Conservation (phyloP, 2,888 invertebrate species). For the Lasiommata megera region DNA sequence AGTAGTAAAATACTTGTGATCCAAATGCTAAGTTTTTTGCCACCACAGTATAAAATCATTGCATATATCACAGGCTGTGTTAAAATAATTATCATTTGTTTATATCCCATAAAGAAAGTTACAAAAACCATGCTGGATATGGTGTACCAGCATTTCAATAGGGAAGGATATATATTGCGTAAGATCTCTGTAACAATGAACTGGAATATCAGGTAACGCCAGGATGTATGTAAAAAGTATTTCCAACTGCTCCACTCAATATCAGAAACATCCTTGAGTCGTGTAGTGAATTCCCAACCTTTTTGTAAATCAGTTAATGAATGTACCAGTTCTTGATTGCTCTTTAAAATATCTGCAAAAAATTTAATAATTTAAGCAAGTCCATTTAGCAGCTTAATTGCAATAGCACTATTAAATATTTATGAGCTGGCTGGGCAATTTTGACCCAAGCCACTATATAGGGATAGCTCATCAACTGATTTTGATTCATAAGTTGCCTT, state of each 20-base stretch:
- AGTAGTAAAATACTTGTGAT: constrained; percentile 72
- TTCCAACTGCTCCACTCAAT: constrained; percentile 87
- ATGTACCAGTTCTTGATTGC: constrained; percentile 40
- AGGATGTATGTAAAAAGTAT: constrained; percentile 71
- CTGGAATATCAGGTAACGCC: constrained; percentile 81
- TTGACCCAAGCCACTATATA: no score
- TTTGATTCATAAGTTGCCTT: no score
- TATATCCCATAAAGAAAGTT: constrained; percentile 65
- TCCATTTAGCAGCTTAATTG: no score
- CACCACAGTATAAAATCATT: constrained; percentile 61
- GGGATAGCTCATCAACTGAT: no score
- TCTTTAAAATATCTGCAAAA: constrained; percentile 58
- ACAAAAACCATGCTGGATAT: constrained; percentile 73
- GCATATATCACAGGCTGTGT: constrained; percentile 80
- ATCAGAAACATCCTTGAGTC: constrained; percentile 85
- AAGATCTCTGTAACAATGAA: constrained; percentile 76
- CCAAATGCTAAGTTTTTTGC: constrained; percentile 79
- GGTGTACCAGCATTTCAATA: constrained; percentile 79
- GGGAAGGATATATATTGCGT: constrained; percentile 44
- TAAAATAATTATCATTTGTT: constrained; percentile 72
- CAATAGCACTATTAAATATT: no score
- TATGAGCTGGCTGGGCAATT: no score
- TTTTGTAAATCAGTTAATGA: constrained; percentile 72
- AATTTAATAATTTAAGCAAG: no score
- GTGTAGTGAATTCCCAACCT: constrained; percentile 80